Percentiles rank a stretch among this genome's conserved stretches.
These are phyloP conservation scores for Vipera latastei DNA, from an alignment of 2,797 vertebrate species.

Conservation along the genomic window DNA sequence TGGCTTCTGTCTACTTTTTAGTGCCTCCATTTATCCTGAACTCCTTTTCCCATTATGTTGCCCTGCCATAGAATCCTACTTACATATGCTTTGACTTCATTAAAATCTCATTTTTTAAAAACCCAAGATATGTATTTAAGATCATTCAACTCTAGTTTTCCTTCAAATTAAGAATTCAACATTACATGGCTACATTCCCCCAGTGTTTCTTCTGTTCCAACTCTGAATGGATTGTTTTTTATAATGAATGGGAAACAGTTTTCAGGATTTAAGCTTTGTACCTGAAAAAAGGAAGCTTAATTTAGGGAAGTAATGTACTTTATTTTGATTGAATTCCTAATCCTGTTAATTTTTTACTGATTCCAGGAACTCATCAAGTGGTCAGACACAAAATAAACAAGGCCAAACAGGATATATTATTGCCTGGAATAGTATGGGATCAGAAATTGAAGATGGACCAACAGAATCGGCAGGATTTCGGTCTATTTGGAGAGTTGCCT, in stretches of 20 bases:
- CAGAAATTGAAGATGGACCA: background rate
- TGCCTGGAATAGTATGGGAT: background rate
- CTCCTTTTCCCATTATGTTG: background rate
- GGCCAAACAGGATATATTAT: background rate
- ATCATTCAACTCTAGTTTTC: background rate
- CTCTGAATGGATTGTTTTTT: background rate
- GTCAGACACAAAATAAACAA: background rate
- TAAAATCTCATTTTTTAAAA: background rate
- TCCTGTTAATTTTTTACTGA: conserved; percentile 3
- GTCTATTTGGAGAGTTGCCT: background rate
- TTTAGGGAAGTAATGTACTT: background rate
- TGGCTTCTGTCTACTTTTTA: background rate
- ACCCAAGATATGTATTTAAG: background rate
- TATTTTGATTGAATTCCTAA: background rate
- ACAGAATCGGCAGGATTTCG: background rate
- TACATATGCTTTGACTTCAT: background rate
- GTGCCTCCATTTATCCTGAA: background rate
- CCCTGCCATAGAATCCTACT: background rate
- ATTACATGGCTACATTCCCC: background rate
- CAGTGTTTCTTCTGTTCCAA: background rate
- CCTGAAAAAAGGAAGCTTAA: background rate
- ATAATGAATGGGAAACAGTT: background rate
- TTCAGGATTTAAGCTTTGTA: no score
- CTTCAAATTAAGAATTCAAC: background rate
- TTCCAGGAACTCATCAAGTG: background rate